phyloP scores from a whole-genome alignment of 2,797 vertebrate species.

The Phrynocephalus vlangalii region DNA sequence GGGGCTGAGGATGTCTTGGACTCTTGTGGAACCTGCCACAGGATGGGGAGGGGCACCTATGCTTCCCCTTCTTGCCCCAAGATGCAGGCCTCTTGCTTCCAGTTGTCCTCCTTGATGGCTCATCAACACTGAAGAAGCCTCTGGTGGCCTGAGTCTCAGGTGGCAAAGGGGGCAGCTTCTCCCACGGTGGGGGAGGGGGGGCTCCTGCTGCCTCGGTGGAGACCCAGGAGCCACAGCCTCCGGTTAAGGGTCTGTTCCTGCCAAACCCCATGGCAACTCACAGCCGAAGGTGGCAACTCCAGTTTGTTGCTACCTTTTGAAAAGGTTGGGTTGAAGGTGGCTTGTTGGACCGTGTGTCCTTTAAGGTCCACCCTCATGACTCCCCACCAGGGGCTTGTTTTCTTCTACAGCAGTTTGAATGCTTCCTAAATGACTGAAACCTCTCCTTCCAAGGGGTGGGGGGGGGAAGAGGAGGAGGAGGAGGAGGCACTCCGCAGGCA shows the following conservation, averaged over 20 bases:
- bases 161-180: background rate
- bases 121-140: background rate
- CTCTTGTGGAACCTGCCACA: no score
- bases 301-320: background rate
- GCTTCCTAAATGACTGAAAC: background rate
- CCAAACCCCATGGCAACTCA: no score
- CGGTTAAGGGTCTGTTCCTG: background rate
- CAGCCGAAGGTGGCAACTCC: no score
- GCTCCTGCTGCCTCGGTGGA: background rate
- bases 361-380: background rate
- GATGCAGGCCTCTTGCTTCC: no score
- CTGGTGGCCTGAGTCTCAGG: background rate
- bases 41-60: no score
- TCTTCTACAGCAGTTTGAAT: background rate
- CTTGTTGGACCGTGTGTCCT: background rate
- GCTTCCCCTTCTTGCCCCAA: no score
- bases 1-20: no score
- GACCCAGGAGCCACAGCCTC: background rate
- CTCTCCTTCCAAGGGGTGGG: background rate
- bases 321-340: background rate
- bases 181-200: no score
- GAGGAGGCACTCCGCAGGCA: no score
- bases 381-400: background rate
- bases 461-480: background rate
- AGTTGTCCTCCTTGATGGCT: no score